Conservation (phyloP, 2,797 vertebrate species). For the Hypotaenidia philippensis region DNA sequence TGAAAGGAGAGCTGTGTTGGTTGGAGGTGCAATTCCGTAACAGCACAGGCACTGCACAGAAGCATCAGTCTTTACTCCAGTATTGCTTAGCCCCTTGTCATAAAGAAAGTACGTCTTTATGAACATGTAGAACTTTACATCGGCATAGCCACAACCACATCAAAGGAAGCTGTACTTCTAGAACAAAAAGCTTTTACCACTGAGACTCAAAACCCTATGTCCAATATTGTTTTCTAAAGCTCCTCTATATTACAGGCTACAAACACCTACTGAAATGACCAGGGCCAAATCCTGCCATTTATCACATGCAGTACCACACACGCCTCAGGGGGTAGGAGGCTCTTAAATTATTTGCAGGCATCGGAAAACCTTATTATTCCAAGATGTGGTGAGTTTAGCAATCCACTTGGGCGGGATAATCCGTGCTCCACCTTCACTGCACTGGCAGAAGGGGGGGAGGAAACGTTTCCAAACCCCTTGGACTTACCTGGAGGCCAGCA, state of each 20-base stretch:
- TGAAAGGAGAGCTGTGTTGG: background rate
- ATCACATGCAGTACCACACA: rapidly evolving
- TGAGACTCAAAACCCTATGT: background rate
- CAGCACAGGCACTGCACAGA: background rate
- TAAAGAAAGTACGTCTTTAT: background rate
- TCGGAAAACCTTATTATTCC: background rate
- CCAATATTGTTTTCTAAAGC: background rate
- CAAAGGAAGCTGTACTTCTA: background rate
- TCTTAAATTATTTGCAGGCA: background rate
- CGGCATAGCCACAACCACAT: background rate
- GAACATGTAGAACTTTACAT: background rate
- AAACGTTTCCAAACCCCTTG: background rate
- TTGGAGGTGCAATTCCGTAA: background rate
- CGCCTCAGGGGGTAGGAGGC: rapidly evolving
- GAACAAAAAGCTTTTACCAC: background rate
- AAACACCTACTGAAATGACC: background rate
- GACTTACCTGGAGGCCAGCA: background rate
- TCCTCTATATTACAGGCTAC: background rate
- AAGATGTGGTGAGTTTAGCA: background rate
- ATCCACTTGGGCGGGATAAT: background rate
- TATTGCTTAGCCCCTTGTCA: background rate
- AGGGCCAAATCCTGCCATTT: background rate
- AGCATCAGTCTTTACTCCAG: background rate
- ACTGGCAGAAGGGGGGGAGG: rapidly evolving
- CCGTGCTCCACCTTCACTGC: background rate